These are phyloP conservation scores for Heliocidaris tuberculata DNA, from an alignment of 35 echinoderm and acorn worm genomes.

Conservation along the genomic window DNA sequence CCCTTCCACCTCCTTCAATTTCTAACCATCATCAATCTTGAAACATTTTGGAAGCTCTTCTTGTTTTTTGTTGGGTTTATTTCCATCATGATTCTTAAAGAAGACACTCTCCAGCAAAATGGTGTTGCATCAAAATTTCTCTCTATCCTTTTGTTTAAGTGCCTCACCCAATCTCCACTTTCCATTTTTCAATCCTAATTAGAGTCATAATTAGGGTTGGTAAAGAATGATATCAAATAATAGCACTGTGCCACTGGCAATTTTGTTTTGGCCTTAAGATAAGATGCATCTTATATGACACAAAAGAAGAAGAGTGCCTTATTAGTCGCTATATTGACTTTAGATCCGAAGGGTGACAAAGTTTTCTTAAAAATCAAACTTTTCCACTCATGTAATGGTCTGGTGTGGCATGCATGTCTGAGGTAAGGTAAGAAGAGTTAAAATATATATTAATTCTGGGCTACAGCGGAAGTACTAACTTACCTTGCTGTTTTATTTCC, in stretches of 20 bases:
- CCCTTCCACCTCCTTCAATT: conserved; percentile 17
- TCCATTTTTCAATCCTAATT: neutral
- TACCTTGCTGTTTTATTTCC: no score
- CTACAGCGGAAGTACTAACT: no score
- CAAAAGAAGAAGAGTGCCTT: neutral
- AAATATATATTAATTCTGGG: no score
- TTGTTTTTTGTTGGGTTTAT: neutral
- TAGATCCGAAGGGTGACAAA: neutral
- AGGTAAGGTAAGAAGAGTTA: no score
- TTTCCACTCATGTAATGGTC: neutral
- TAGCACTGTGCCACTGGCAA: neutral
- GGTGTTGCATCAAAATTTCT: neutral
- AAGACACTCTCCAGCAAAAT: neutral
- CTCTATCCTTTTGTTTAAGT: neutral
- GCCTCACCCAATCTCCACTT: neutral
- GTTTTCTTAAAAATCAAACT: neutral
- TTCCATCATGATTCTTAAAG: neutral
- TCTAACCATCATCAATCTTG: conserved; percentile 26
- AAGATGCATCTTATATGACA: no score
- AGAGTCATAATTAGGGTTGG: neutral
- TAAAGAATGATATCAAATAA: neutral
- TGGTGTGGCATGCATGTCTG: neutral
- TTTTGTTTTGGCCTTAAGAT: neutral
- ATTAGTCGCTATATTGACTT: neutral
- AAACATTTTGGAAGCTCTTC: neutral